These are phyloP conservation scores for Drosophila rellima DNA, from an alignment of 2,888 invertebrate species.

Conservation along the genomic window DNA sequence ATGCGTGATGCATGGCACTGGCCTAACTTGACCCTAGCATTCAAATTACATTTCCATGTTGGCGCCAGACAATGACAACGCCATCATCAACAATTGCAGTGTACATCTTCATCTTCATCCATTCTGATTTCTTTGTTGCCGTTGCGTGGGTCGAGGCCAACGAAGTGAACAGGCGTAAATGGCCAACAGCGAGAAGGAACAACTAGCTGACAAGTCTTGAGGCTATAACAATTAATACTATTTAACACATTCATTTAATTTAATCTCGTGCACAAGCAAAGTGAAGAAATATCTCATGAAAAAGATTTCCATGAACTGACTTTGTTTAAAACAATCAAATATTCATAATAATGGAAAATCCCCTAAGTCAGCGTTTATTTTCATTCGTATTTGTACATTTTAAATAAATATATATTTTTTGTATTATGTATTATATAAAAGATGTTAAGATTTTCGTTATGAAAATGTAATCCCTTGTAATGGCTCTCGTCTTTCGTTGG, in stretches of 20 bases:
- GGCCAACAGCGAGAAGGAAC: constrained; percentile 13
- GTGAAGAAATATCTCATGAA: neutral
- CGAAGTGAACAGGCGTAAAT: constrained; percentile 36
- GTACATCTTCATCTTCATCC: constrained; percentile 27
- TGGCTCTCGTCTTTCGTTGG: too few relatives aligned
- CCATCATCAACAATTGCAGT: constrained; percentile 12
- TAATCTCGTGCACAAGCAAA: constrained; percentile 2
- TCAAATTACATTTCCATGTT: constrained; percentile 78
- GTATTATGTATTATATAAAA: too few relatives aligned
- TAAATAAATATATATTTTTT: neutral
- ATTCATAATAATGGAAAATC: neutral
- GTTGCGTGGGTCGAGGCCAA: constrained; percentile 54
- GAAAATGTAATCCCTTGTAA: too few relatives aligned
- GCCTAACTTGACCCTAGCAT: constrained; percentile 71
- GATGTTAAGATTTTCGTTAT: too few relatives aligned
- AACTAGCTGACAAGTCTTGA: constrained; percentile 15
- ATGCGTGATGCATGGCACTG: constrained; percentile 60
- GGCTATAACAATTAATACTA: constrained; percentile 20
- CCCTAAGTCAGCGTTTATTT: neutral
- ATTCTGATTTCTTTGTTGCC: constrained; percentile 44
- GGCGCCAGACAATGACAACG: constrained; percentile 55
- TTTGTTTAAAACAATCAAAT: neutral
- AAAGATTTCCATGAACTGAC: constrained; percentile 5
- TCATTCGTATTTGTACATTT: neutral
- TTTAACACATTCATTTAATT: constrained; percentile 13